Evolutionary conservation across 23 tunicate genomes (phyloP).

Genomic region (Pegea sp.): DNA sequence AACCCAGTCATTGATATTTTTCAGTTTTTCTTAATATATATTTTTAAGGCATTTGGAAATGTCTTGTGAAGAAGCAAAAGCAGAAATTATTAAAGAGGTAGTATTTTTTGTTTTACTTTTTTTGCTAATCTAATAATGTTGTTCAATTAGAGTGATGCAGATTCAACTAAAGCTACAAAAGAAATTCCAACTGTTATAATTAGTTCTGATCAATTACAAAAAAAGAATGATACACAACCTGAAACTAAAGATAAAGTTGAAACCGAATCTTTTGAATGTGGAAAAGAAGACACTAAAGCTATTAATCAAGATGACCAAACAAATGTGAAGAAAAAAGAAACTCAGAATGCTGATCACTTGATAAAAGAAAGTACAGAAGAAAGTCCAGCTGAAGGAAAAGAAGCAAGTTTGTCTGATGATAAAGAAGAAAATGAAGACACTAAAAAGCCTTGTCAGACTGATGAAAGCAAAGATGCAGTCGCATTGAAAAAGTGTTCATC

Average conservation of each 20-base stretch:
- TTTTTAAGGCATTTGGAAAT: conserved; percentile 3
- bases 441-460: neutral
- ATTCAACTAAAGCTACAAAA: no score
- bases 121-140: no score
- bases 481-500: neutral
- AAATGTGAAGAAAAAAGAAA: neutral
- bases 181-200: no score
- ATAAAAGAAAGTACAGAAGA: neutral
- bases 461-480: neutral
- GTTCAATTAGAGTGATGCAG: no score
- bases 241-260: conserved; percentile 2
- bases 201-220: no score
- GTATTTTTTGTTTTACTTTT: no score
- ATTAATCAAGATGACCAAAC: no score
- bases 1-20: neutral
- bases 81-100: no score
- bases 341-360: neutral
- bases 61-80: no score
- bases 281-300: conserved; percentile 1
- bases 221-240: no score
- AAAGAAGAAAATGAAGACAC: neutral
- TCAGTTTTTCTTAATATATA: neutral
- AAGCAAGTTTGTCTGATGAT: neutral
- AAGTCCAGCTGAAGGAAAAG: neutral
- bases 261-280: neutral